phyloP scores from a whole-genome alignment of 2,888 invertebrate genomes.

The Athalia circularis region DNA sequence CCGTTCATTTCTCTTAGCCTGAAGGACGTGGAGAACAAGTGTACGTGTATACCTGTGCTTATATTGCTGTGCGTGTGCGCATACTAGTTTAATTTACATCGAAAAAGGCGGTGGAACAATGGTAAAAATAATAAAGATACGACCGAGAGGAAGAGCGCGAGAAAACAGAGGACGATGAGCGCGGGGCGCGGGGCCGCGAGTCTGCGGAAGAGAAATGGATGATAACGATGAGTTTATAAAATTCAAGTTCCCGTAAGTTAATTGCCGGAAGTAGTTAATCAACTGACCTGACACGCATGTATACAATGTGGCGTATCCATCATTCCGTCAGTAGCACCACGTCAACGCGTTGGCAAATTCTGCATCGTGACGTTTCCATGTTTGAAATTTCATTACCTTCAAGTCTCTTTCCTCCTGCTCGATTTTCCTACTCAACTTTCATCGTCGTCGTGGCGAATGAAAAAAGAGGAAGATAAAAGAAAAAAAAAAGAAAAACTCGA shows the following conservation, averaged over 20 bases:
- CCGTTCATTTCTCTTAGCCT: conserved; percentile 23
- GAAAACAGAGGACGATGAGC: background rate
- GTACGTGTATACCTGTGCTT: background rate
- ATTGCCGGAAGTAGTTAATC: background rate
- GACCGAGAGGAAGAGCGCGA: background rate
- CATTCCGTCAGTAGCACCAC: too few species aligned
- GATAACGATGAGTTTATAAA: background rate
- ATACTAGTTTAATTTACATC: conserved; percentile 29
- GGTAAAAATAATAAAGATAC: background rate
- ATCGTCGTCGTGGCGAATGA: too few species aligned
- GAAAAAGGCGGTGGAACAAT: conserved; percentile 23
- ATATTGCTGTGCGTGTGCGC: background rate
- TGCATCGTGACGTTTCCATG: too few species aligned
- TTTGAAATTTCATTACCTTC: too few species aligned
- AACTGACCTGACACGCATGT: background rate
- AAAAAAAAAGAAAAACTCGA: background rate
- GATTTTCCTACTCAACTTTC: too few species aligned
- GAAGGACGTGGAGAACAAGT: background rate
- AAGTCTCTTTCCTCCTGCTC: too few species aligned
- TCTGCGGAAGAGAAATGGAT: background rate
- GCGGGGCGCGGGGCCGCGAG: background rate
- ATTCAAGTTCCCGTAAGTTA: conserved; percentile 4
- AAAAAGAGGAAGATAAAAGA: background rate
- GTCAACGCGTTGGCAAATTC: too few species aligned
- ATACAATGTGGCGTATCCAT: background rate